Evolutionary conservation across 2,888 invertebrate species (phyloP), one percentile per base, ranked within the genome.

Genomic region (Ennomos quercinarius): DNA sequence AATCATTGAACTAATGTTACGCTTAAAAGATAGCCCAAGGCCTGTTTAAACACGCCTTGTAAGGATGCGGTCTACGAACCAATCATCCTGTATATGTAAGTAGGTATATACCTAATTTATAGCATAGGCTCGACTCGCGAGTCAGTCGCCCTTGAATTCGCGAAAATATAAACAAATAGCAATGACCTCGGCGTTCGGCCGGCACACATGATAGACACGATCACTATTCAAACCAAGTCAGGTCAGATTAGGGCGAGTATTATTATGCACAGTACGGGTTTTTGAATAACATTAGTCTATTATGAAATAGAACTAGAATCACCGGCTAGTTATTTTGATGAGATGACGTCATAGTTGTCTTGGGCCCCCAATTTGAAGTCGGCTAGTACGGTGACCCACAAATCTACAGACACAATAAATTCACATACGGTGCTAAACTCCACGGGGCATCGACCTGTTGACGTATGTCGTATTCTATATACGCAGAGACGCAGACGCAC

Each of bases 341-440:
- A 75, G 71, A 64, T 91, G 91, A 91, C 91, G 91, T 91, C 91
- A 91, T 75, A 67, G 60, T 77, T 76, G 84, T 82, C 85, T 84
- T 4, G 88, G 86, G 84, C 84, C 89, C 90, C 87, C 80, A 81
- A 81, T 84, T 83, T 82, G 82, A 89, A 86, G 88, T 90, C 87
- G 89, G 84, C 80, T 85, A 87, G 84, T 84, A 81, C 84, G 84
- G 83, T 89, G 91, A 91, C 91, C 91, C 86, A 91, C 87, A 91
- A 91, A 91, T 89, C 90, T 91, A 91, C 89, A 91, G 90, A 90
- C 91, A 91, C 90, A 91, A 89, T 90, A 87, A 89, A 87, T 87
- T 90, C 86, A 86, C 86, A 86, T 84, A 84, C 86, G 83, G 79
- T 81, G 88, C 87, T 83, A 89, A 89, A 80, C 84, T 78, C 78